Percentiles rank a stretch among this genome's conserved stretches.
phyloP scores from a whole-genome alignment of 1,140 invertebrate genomes.

The Belonocnema kinseyi region DNA sequence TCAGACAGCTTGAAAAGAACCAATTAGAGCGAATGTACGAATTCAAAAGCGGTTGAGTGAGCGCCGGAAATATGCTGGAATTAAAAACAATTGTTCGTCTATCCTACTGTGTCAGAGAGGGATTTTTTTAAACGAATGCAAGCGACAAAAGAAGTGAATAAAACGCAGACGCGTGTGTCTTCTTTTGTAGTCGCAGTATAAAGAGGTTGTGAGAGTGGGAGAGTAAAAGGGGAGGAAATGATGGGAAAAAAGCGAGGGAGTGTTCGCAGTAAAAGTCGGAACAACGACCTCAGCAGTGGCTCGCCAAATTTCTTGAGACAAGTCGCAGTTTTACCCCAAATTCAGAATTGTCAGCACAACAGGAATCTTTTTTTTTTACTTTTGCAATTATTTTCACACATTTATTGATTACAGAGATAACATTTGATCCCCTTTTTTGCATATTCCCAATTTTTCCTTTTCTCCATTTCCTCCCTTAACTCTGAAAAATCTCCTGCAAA shows the following conservation, averaged over 20 bases:
- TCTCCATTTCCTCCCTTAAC: no score
- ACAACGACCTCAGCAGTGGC: neutral
- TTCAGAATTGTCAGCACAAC: no score
- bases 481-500: no score
- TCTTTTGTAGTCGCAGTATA: conserved; percentile 8
- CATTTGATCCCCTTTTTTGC: no score
- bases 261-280: neutral
- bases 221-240: neutral
- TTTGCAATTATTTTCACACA: no score
- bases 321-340: no score
- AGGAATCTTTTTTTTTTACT: no score
- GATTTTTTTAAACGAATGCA: neutral
- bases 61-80: neutral
- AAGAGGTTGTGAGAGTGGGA: neutral
- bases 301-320: no score
- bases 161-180: conserved; percentile 14
- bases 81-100: conserved; percentile 18
- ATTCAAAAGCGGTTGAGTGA: conserved; percentile 5
- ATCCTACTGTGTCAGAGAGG: neutral
- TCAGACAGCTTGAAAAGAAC: neutral
- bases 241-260: neutral
- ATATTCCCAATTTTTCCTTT: no score
- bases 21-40: conserved; percentile 1
- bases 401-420: no score
- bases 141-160: neutral